phyloP scores from a whole-genome alignment of 2,113 vertebrate genomes.

The Stegastes partitus region DNA sequence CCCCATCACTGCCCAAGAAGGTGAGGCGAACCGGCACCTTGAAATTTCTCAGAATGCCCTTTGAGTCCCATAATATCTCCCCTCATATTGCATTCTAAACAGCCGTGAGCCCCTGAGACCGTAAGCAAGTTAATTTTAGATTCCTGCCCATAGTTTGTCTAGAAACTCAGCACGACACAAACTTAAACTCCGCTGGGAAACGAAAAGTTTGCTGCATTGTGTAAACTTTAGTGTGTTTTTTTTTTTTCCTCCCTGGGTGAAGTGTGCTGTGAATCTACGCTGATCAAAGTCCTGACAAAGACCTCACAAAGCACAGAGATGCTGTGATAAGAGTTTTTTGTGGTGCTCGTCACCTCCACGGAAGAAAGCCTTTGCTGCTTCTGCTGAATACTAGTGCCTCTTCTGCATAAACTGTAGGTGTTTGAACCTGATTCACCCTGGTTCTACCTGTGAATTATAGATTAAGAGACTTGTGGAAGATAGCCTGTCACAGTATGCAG shows the following conservation, averaged over 20 bases:
- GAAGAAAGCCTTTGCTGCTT: neutral
- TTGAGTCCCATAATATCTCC: conserved; percentile 13
- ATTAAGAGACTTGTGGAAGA: conserved; percentile 52
- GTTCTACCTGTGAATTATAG: conserved; percentile 57
- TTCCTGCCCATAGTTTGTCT: conserved; percentile 4
- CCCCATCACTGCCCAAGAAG: conserved; percentile 58
- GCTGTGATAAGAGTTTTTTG: conserved; percentile 18
- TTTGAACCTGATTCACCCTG: conserved; percentile 26
- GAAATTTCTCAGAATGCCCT: conserved; percentile 34
- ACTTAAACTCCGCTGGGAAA: conserved; percentile 24
- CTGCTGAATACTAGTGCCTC: conserved; percentile 24
- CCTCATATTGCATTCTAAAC: conserved; percentile 18
- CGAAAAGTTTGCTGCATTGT: conserved; percentile 11
- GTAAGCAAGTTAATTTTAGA: conserved; percentile 53
- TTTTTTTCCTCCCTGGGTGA: conserved; percentile 1
- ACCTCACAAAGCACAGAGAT: conserved; percentile 28
- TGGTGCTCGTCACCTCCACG: conserved; percentile 6
- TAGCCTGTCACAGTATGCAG: conserved; percentile 39
- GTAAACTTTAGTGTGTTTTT: conserved; percentile 28
- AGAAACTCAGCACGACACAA: conserved; percentile 48
- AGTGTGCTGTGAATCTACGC: neutral
- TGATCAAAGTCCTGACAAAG: conserved; percentile 29
- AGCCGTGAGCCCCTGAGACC: conserved; percentile 43
- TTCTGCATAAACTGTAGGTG: conserved; percentile 33
- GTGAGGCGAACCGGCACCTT: conserved; percentile 54